phyloP scores from a whole-genome alignment of 2,113 vertebrate species.

The Hiodon alosoides region DNA sequence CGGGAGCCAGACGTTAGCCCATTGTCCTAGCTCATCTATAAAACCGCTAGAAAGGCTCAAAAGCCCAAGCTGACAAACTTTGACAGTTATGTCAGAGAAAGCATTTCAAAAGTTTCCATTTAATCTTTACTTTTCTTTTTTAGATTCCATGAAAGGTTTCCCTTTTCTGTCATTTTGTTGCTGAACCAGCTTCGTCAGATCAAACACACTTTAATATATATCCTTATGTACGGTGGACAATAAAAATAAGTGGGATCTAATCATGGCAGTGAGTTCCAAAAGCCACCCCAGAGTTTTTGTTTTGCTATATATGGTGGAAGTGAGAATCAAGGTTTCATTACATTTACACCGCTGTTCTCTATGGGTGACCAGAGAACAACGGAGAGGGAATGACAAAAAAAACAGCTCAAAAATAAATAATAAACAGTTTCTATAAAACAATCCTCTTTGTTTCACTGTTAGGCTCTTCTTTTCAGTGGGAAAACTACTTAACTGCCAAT shows the following conservation, averaged over 20 bases:
- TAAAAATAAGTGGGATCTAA: too few relatives aligned
- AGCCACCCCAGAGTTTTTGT: not conserved
- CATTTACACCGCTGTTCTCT: not conserved
- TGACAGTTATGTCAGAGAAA: not conserved
- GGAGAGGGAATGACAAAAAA: not conserved
- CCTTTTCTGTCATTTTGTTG: not conserved
- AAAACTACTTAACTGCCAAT: too few relatives aligned
- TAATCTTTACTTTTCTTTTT: constrained; percentile 1
- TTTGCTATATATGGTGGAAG: not conserved
- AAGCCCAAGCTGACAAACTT: not conserved
- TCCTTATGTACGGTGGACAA: not conserved
- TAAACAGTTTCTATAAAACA: not conserved
- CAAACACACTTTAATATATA: not conserved
- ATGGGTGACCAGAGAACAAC: not conserved
- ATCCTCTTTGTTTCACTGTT: not conserved
- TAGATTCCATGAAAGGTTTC: not conserved
- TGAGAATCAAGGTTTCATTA: not conserved
- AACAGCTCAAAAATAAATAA: not conserved
- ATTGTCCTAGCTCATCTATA: not conserved
- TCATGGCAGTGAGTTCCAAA: not conserved
- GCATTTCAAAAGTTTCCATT: not conserved
- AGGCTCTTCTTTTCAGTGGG: constrained; percentile 24
- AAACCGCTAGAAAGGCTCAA: not conserved
- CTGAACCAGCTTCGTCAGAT: not conserved
- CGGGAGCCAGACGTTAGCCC: not conserved